Percentiles rank a stretch among this genome's conserved stretches.
These are phyloP conservation scores for Cheilosia soror DNA, from an alignment of 2,888 invertebrate genomes.

Conservation along the genomic window DNA sequence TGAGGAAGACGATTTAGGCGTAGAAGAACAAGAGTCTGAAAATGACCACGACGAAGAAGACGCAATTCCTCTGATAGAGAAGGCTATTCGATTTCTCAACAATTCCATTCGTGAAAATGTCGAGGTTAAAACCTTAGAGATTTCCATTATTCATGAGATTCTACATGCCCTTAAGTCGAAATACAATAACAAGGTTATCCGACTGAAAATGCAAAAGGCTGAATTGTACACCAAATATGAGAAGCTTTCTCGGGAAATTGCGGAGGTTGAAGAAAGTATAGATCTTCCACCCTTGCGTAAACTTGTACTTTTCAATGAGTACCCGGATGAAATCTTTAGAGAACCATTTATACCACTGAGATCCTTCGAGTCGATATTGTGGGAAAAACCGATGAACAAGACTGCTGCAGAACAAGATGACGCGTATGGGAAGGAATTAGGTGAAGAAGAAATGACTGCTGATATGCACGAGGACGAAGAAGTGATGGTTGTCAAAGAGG, in stretches of 20 bases:
- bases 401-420: constrained; percentile 60
- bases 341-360: constrained; percentile 76
- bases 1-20: constrained; percentile 6
- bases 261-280: constrained; percentile 77
- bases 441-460: constrained; percentile 74
- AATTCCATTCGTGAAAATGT: constrained; percentile 55
- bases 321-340: constrained; percentile 80
- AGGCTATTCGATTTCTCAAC: constrained; percentile 54
- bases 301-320: constrained; percentile 79
- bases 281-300: constrained; percentile 76
- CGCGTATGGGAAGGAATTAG: constrained; percentile 39
- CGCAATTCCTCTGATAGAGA: constrained; percentile 30
- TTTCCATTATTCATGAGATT: constrained; percentile 50
- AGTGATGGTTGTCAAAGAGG: constrained; percentile 61
- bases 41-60: constrained; percentile 1
- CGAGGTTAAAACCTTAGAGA: constrained; percentile 57
- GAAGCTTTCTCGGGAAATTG: constrained; percentile 20
- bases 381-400: constrained; percentile 75
- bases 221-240: constrained; percentile 38
- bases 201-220: constrained; percentile 28
- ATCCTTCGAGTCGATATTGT: constrained; percentile 66
- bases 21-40: constrained; percentile 9
- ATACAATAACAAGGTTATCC: constrained; percentile 46
- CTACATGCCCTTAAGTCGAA: constrained; percentile 27
- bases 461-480: constrained; percentile 20